A percentile compares a stretch with the other conserved stretches of the same genome.
Conservation (phyloP, 2,113 vertebrate genomes). For the Gasterosteus nipponicus region DNA sequence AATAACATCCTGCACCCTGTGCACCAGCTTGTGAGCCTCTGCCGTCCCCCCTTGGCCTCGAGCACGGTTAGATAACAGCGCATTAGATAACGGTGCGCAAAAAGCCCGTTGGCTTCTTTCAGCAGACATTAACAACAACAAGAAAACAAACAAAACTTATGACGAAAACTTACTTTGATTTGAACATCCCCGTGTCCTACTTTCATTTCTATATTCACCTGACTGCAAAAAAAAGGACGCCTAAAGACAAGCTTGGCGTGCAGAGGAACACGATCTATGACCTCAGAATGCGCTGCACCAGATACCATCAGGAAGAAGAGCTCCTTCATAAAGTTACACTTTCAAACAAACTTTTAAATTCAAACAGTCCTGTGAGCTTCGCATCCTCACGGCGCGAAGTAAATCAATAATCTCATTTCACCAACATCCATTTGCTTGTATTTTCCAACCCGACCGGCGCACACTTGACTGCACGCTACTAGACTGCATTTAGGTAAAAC, state of each 20-base stretch:
- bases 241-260: conserved; percentile 9
- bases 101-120: conserved; percentile 61
- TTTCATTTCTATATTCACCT: conserved; percentile 28
- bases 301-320: background rate
- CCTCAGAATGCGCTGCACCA: conserved; percentile 18
- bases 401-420: conserved; percentile 38
- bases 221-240: conserved; percentile 3
- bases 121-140: conserved; percentile 53
- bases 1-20: conserved; percentile 42
- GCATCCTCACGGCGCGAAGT: background rate
- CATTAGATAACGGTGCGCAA: conserved; percentile 59
- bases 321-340: conserved; percentile 1
- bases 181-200: conserved; percentile 5
- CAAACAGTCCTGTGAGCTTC: conserved; percentile 1
- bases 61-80: conserved; percentile 66
- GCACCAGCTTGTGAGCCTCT: conserved; percentile 47
- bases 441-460: conserved; percentile 16
- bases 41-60: conserved; percentile 31
- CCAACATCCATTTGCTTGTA: conserved; percentile 7
- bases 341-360: conserved; percentile 10
- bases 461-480: background rate
- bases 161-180: conserved; percentile 42
- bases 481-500: conserved; percentile 30
- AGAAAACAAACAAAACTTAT: conserved; percentile 39
- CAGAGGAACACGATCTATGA: conserved; percentile 4